Evolutionary conservation across 2,888 invertebrate species (phyloP).

Genomic region (Pandemis cinnamomeana): DNA sequence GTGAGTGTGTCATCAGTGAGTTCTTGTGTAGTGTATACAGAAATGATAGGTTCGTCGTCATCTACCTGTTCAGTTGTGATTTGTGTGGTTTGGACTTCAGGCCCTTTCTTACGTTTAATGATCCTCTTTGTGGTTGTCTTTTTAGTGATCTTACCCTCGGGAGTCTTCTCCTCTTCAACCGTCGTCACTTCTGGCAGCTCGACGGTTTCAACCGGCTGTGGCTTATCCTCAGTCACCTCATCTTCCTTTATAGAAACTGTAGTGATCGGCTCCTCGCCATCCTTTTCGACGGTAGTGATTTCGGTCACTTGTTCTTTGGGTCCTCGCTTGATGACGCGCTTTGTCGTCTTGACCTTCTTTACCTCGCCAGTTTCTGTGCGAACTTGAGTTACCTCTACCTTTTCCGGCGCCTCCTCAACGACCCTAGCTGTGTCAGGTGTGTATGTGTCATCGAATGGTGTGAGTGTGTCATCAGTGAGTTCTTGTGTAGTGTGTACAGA

Average conservation of each 20-base stretch:
- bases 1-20: not conserved
- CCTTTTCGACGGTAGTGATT: not conserved
- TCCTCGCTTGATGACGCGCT: not conserved
- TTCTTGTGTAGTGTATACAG: not conserved
- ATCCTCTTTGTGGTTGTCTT: not conserved
- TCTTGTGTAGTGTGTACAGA: not conserved
- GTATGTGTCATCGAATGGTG: not conserved
- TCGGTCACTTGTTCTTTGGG: not conserved
- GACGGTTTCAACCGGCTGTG: not conserved
- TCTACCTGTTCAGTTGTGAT: not conserved
- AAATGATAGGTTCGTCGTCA: not conserved
- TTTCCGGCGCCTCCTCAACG: not conserved
- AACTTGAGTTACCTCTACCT: not conserved
- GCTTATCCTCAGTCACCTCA: not conserved
- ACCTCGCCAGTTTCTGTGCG: not conserved
- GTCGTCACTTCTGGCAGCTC: not conserved
- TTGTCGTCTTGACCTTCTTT: not conserved
- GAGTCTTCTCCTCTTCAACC: not conserved
- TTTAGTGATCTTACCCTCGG: not conserved
- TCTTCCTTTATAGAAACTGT: not conserved
- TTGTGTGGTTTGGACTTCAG: not conserved
- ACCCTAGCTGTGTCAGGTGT: not conserved
- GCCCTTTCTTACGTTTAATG: slow-evolving; percentile 1
- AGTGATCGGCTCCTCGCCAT: not conserved
- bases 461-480: slow-evolving; percentile 4